phyloP scores from a whole-genome alignment of 92 coral and sea anemone species.

The Palythoa caribaeorum region DNA sequence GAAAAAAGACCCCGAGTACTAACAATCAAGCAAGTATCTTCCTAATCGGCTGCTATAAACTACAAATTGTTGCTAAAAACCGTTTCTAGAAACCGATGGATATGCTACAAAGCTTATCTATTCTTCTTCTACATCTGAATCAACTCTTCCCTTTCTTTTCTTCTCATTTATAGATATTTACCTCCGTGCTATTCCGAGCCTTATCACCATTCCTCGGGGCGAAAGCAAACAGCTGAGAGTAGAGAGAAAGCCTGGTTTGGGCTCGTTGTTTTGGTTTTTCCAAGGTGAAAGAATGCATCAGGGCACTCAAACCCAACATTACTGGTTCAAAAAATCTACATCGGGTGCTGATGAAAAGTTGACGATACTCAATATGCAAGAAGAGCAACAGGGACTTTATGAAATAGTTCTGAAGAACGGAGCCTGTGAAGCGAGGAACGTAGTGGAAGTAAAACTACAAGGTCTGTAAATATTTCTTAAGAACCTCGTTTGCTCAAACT shows the following conservation, averaged over 20 bases:
- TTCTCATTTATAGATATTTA: slow-evolving; percentile 7
- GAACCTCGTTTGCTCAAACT: too few species aligned
- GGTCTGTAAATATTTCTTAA: slow-evolving; percentile 2
- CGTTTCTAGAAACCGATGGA: too few species aligned
- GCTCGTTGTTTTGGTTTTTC: slow-evolving; percentile 29
- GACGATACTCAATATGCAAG: slow-evolving; percentile 2
- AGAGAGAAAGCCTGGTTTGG: neutral
- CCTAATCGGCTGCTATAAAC: too few species aligned
- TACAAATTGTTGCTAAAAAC: too few species aligned
- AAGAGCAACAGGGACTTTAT: slow-evolving; percentile 30
- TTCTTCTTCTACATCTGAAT: too few species aligned
- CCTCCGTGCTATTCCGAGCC: slow-evolving; percentile 11
- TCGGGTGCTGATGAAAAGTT: neutral
- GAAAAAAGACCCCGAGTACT: too few species aligned
- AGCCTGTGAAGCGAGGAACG: slow-evolving; percentile 29
- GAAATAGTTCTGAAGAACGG: slow-evolving; percentile 25
- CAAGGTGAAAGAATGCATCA: slow-evolving; percentile 7
- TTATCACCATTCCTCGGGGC: neutral
- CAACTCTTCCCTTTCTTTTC: neutral
- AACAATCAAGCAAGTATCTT: too few species aligned
- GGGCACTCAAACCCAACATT: slow-evolving; percentile 11
- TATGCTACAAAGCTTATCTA: too few species aligned
- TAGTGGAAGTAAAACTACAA: slow-evolving; percentile 4
- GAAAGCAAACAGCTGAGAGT: slow-evolving; percentile 1
- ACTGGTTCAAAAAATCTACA: slow-evolving; percentile 6